phyloP scores from a whole-genome alignment of 30 jellyfish, hydroid and myxozoan species.

The Turritopsis dohrnii region DNA sequence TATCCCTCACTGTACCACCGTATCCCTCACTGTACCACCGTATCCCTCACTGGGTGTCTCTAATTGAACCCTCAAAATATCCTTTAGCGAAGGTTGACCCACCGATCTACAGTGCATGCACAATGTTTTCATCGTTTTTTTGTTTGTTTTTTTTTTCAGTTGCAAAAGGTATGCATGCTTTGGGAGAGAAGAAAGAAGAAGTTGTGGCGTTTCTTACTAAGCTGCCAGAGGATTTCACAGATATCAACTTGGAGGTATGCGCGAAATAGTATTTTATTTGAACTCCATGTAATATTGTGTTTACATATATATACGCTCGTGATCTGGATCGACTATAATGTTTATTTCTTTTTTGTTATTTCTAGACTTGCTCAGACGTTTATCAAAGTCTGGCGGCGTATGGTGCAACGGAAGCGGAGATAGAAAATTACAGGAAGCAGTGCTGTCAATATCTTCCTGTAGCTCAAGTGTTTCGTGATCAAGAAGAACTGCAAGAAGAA shows the following conservation, averaged over 20 bases:
- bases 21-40: too few relatives aligned
- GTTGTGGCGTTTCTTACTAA: slow-evolving; percentile 36
- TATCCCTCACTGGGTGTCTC: too few relatives aligned
- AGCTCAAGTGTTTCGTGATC: slow-evolving; percentile 9
- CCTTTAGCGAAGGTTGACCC: too few relatives aligned
- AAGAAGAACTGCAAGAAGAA: slow-evolving; percentile 12
- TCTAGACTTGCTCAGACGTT: slow-evolving; percentile 31
- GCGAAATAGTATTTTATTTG: neutral
- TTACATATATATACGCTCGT: neutral
- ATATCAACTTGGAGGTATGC: slow-evolving; percentile 51
- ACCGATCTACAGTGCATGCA: too few relatives aligned
- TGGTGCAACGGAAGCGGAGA: slow-evolving; percentile 20
- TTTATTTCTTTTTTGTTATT: neutral
- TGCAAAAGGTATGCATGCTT: slow-evolving; percentile 39
- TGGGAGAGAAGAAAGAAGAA: slow-evolving; percentile 34
- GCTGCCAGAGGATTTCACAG: slow-evolving; percentile 29
- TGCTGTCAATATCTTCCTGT: slow-evolving; percentile 16
- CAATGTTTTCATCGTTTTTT: too few relatives aligned
- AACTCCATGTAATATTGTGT: neutral
- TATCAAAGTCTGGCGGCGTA: slow-evolving; percentile 6
- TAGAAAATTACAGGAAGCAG: neutral
- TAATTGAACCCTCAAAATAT: too few relatives aligned
- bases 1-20: too few relatives aligned
- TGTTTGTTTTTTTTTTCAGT: slow-evolving; percentile 22
- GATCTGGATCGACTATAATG: neutral